Percentiles rank a stretch among this genome's conserved stretches.
phyloP scores from a whole-genome alignment of 2,797 vertebrate genomes.

The Amblyopsis hoosieri region DNA sequence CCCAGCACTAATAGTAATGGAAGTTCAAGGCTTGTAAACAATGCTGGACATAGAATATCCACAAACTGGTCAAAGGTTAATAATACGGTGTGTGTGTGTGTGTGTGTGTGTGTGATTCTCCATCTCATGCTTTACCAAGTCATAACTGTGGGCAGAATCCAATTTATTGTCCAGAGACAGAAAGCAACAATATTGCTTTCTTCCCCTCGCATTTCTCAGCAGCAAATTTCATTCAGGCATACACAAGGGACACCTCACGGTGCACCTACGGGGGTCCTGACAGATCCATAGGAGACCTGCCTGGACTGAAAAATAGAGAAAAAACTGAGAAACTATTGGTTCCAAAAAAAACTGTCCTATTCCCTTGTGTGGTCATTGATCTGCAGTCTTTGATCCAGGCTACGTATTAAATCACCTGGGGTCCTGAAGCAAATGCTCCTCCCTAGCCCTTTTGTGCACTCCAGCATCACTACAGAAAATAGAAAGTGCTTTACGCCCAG shows the following conservation, averaged over 20 bases:
- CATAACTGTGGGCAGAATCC: background rate
- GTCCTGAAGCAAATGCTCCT: constrained; percentile 55
- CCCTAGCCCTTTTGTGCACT: constrained; percentile 64
- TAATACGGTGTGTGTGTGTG: background rate
- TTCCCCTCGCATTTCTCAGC: constrained; percentile 5
- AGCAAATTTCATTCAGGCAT: constrained; percentile 20
- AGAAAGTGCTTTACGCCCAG: constrained; percentile 59
- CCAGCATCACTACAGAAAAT: constrained; percentile 63
- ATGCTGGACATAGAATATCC: background rate
- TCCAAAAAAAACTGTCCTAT: constrained; percentile 34
- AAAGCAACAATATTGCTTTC: constrained; percentile 3
- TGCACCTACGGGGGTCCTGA: constrained; percentile 3
- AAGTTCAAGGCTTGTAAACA: background rate
- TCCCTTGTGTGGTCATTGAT: constrained; percentile 68
- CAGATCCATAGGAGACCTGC: constrained; percentile 23
- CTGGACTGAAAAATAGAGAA: constrained; percentile 34
- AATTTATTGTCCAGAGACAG: background rate
- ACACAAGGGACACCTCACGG: constrained; percentile 22
- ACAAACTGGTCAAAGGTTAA: constrained; percentile 1
- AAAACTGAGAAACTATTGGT: constrained; percentile 45
- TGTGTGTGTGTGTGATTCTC: background rate
- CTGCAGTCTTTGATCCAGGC: constrained; percentile 62
- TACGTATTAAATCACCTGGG: constrained; percentile 68
- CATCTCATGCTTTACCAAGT: background rate
- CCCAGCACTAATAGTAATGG: no score